Conservation (phyloP, 1,140 invertebrate genomes). For the Drosophila paulistorum region DNA sequence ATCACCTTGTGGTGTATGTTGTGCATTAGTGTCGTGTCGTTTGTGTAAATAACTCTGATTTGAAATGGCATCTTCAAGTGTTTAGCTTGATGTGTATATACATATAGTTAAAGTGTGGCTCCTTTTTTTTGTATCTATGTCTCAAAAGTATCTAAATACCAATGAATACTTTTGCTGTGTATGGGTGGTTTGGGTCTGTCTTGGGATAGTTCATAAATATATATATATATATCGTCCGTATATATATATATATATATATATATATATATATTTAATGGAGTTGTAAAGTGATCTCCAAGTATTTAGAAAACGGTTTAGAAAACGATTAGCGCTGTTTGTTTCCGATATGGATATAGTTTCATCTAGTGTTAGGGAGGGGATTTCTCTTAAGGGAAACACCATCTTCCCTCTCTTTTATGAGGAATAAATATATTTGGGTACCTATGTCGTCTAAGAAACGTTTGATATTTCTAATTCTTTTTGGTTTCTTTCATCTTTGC, state of each 20-base stretch:
- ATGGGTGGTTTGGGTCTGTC: too few relatives aligned
- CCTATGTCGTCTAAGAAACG: too few relatives aligned
- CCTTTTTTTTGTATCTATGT: not conserved
- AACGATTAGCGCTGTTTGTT: conserved; percentile 2
- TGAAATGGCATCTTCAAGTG: conserved; percentile 43
- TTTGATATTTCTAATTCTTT: conserved; percentile 12
- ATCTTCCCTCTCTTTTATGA: too few relatives aligned
- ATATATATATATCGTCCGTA: not conserved
- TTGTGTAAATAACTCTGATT: conserved; percentile 34
- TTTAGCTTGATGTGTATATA: not conserved
- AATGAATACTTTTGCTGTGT: conserved; percentile 9
- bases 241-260: not conserved
- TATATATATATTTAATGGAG: conserved; percentile 1
- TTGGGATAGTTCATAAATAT: not conserved
- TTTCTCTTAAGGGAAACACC: too few relatives aligned
- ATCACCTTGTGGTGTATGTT: conserved; percentile 23
- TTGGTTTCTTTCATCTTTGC: conserved; percentile 9
- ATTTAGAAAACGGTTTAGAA: conserved; percentile 9
- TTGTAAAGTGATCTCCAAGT: conserved; percentile 8
- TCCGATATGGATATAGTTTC: conserved; percentile 14
- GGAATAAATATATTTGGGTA: too few relatives aligned
- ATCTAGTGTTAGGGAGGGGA: not conserved
- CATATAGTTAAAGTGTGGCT: not conserved
- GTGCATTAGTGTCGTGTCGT: not conserved
- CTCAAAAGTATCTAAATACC: not conserved